phyloP scores from a whole-genome alignment of 2,888 invertebrate genomes.

The Lycophotia porphyrea region DNA sequence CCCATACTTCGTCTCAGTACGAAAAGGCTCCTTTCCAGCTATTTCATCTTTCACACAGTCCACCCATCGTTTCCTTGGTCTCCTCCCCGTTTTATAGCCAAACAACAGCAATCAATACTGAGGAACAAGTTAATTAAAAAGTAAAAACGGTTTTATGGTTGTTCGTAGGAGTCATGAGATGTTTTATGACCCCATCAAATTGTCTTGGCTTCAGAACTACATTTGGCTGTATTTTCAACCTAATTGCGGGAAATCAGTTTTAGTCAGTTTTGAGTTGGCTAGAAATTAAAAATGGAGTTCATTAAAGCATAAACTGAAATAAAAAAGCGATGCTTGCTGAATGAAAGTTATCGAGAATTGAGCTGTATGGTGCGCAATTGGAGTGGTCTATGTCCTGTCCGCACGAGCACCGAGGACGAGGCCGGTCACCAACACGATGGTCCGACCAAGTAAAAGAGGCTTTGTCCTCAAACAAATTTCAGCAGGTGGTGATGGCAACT shows the following conservation, averaged over 20 bases:
- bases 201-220: constrained; percentile 3
- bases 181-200: constrained; percentile 35
- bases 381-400: not conserved
- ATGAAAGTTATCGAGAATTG: not conserved
- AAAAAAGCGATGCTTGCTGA: not conserved
- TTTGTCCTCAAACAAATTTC: too few relatives aligned
- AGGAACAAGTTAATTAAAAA: constrained; percentile 6
- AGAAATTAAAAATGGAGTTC: not conserved
- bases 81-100: not conserved
- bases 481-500: too few relatives aligned
- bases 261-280: not conserved
- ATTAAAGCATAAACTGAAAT: not conserved
- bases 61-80: not conserved
- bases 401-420: too few relatives aligned
- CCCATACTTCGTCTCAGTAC: not conserved
- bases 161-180: constrained; percentile 16
- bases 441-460: too few relatives aligned
- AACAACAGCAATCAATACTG: not conserved
- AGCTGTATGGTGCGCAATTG: not conserved
- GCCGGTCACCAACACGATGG: too few relatives aligned
- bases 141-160: constrained; percentile 24
- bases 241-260: too few relatives aligned
- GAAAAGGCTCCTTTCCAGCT: not conserved
- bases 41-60: not conserved
- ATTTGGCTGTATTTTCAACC: constrained; percentile 1